phyloP scores from a whole-genome alignment of 2,797 vertebrate species.

The Sebastes paucispinis region DNA sequence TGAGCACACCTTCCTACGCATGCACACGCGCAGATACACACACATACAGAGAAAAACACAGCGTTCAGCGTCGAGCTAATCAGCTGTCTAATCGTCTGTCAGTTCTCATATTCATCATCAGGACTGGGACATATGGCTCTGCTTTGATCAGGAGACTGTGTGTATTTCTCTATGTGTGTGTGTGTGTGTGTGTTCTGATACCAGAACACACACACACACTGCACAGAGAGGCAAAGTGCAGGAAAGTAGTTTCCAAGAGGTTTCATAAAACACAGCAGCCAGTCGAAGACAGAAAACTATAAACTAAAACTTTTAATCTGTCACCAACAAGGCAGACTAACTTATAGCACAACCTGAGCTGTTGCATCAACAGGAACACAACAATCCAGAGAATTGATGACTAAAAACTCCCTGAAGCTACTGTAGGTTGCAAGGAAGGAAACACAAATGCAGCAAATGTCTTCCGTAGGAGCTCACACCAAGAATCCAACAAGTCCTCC shows the following conservation, averaged over 20 bases:
- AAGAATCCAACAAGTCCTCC: background rate
- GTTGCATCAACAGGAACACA: background rate
- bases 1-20: conserved; percentile 40
- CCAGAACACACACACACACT: background rate
- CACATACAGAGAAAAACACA: conserved; percentile 27
- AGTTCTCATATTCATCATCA: conserved; percentile 57
- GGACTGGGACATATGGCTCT: conserved; percentile 49
- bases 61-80: conserved; percentile 56
- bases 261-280: background rate
- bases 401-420: background rate
- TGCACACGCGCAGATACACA: conserved; percentile 12
- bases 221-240: background rate
- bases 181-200: background rate
- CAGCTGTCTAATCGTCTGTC: conserved; percentile 73
- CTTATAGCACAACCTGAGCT: background rate
- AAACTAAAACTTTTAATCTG: background rate
- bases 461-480: background rate
- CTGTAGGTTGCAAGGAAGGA: background rate
- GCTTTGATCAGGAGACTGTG: conserved; percentile 57
- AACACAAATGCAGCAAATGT: background rate
- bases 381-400: background rate
- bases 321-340: background rate
- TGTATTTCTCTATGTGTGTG: background rate
- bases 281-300: background rate
- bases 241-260: background rate